phyloP scores from a whole-genome alignment of 2,888 invertebrate genomes.

The Eudemis profundana region DNA sequence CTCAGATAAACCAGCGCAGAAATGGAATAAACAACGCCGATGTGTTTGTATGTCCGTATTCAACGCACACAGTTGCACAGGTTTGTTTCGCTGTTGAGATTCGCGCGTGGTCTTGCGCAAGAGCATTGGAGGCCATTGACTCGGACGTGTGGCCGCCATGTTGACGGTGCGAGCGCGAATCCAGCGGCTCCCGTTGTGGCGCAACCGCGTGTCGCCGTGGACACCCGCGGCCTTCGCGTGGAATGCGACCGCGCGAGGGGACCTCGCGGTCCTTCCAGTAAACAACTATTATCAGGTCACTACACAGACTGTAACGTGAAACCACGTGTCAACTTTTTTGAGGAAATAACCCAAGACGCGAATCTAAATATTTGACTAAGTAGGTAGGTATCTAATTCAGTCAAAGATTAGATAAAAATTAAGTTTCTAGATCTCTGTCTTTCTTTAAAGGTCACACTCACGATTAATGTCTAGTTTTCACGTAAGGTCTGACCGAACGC shows the following conservation, averaged over 20 bases:
- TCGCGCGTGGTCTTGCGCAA: slow-evolving; percentile 84
- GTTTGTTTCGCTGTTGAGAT: slow-evolving; percentile 84
- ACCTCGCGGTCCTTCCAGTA: neutral
- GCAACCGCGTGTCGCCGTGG: slow-evolving; percentile 57
- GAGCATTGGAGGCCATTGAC: slow-evolving; percentile 83
- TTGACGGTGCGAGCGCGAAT: slow-evolving; percentile 78
- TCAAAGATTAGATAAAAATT: too few relatives aligned
- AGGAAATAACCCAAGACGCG: too few relatives aligned
- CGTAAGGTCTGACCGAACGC: too few relatives aligned
- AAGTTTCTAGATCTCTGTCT: too few relatives aligned
- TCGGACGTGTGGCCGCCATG: slow-evolving; percentile 72
- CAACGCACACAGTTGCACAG: slow-evolving; percentile 65
- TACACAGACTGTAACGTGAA: too few relatives aligned
- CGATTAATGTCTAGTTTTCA: too few relatives aligned
- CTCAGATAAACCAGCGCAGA: slow-evolving; percentile 60
- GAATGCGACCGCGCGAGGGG: slow-evolving; percentile 12
- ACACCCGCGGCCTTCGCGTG: slow-evolving; percentile 40
- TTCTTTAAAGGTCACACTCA: too few relatives aligned
- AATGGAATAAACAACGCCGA: slow-evolving; percentile 56
- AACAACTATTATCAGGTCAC: neutral
- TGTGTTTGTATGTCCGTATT: slow-evolving; percentile 49
- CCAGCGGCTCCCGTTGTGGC: slow-evolving; percentile 74
- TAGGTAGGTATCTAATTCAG: too few relatives aligned
- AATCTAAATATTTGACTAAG: too few relatives aligned
- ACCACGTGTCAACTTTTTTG: too few relatives aligned